These are phyloP conservation scores for Drosophila emarginata DNA, from an alignment of 2,888 invertebrate genomes.

Conservation along the genomic window DNA sequence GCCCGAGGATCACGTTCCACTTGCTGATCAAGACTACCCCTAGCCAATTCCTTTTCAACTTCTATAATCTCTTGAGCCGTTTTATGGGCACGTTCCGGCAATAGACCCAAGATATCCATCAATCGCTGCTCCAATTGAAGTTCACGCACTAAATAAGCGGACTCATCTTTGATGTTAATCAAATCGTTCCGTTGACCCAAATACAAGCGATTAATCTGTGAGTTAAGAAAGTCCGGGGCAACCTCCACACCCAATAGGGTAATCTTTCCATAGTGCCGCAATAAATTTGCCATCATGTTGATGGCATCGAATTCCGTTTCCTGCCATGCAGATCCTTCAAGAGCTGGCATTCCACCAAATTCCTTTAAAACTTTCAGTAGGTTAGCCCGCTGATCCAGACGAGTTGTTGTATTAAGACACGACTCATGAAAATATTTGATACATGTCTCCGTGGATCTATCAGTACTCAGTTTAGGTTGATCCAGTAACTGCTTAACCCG, in stretches of 20 bases:
- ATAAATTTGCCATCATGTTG: constrained; percentile 63
- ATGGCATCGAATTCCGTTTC: constrained; percentile 74
- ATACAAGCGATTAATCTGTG: constrained; percentile 70
- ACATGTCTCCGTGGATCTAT: constrained; percentile 66
- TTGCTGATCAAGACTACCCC: constrained; percentile 46
- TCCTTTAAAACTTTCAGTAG: constrained; percentile 66
- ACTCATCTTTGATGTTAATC: constrained; percentile 22
- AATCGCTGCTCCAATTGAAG: constrained; percentile 46
- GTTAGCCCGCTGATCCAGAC: constrained; percentile 46
- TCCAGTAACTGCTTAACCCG: constrained; percentile 63
- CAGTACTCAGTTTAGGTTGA: constrained; percentile 60
- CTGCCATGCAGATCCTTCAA: constrained; percentile 71
- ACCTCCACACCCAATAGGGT: constrained; percentile 72
- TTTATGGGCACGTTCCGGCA: constrained; percentile 37
- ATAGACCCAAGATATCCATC: constrained; percentile 61
- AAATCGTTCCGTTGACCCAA: constrained; percentile 64
- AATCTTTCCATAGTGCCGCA: constrained; percentile 71
- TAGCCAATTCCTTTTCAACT: constrained; percentile 60
- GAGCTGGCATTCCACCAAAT: constrained; percentile 78
- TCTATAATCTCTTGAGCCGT: constrained; percentile 61
- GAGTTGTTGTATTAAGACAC: constrained; percentile 55
- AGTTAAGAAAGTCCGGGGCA: constrained; percentile 64
- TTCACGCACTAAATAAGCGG: constrained; percentile 23
- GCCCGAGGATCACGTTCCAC: constrained; percentile 52
- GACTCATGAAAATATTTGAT: constrained; percentile 81